Evolutionary conservation across 2,797 vertebrate genomes (phyloP).

Genomic region (Cyclopterus lumpus): DNA sequence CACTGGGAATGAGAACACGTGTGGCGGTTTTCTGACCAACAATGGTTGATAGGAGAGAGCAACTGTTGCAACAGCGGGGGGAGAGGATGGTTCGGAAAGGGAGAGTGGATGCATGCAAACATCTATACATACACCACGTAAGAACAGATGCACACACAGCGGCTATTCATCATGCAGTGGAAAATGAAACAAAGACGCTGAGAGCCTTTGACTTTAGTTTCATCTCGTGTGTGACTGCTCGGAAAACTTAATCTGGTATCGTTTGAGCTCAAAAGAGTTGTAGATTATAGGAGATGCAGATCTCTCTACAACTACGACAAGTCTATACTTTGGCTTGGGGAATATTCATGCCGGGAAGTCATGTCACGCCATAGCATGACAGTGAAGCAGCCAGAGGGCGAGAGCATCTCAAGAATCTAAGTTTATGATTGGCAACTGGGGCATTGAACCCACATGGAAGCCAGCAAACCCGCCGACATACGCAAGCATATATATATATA

Average conservation of each 20-base stretch:
- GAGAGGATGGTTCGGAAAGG: slow-evolving; percentile 25
- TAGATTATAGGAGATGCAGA: slow-evolving; percentile 21
- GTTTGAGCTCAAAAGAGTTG: slow-evolving; percentile 16
- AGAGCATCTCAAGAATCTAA: slow-evolving; percentile 34
- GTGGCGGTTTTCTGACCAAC: slow-evolving; percentile 50
- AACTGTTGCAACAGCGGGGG: slow-evolving; percentile 70
- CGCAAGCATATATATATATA: not conserved
- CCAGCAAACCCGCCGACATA: not conserved
- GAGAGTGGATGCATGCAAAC: slow-evolving; percentile 48
- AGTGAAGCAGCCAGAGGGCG: slow-evolving; percentile 5
- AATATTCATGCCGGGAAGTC: slow-evolving; percentile 36
- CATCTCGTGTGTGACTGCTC: slow-evolving; percentile 9
- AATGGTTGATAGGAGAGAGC: slow-evolving; percentile 58
- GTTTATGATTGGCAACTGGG: slow-evolving; percentile 30
- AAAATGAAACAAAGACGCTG: slow-evolving; percentile 51
- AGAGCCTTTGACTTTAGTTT: slow-evolving; percentile 30
- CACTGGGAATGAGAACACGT: slow-evolving; percentile 70
- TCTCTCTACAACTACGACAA: slow-evolving; percentile 5
- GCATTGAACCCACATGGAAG: slow-evolving; percentile 28
- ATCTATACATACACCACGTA: slow-evolving; percentile 41
- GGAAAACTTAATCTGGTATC: slow-evolving; percentile 9
- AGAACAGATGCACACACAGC: slow-evolving; percentile 55
- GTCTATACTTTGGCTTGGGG: slow-evolving; percentile 5
- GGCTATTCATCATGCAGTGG: slow-evolving; percentile 59
- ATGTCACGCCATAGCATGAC: slow-evolving; percentile 34